phyloP scores from a whole-genome alignment of 1,140 invertebrate species.

The Bombus breviceps region DNA sequence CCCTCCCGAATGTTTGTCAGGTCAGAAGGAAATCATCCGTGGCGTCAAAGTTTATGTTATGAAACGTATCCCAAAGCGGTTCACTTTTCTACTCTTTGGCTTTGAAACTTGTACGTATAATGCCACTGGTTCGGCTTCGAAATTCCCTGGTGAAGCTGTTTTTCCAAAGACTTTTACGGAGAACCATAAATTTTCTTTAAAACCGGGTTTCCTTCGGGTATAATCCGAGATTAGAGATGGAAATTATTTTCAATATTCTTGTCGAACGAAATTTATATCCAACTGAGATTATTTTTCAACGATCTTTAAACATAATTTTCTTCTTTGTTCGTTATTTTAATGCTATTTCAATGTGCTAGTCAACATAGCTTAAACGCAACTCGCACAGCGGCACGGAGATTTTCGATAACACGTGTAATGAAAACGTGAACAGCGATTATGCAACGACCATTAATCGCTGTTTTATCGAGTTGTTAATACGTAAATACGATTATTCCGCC shows the following conservation, averaged over 20 bases:
- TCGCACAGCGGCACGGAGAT: not conserved
- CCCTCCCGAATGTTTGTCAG: slow-evolving; percentile 16
- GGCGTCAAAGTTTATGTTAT: slow-evolving; percentile 14
- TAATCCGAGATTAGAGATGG: not conserved
- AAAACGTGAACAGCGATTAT: slow-evolving; percentile 2
- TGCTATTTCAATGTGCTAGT: not conserved
- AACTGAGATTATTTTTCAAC: not conserved
- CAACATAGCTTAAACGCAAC: too few relatives aligned
- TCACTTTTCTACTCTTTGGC: slow-evolving; percentile 8
- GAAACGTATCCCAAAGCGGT: slow-evolving; percentile 25
- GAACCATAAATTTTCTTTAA: not conserved
- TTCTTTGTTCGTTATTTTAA: not conserved
- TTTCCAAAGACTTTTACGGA: not conserved
- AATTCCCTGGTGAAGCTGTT: not conserved
- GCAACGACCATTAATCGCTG: not conserved
- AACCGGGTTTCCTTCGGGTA: too few relatives aligned
- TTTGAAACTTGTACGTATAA: slow-evolving; percentile 5
- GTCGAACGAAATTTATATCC: not conserved
- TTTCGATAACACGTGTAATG: slow-evolving; percentile 14
- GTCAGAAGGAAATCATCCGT: not conserved
- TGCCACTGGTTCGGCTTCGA: not conserved
- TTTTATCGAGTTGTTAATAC: not conserved
- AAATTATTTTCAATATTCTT: accelerated
- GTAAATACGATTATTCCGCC: not conserved
- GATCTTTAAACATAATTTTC: not conserved